Conservation (phyloP, 2,113 vertebrate species). For the Dolichotis patagonum region DNA sequence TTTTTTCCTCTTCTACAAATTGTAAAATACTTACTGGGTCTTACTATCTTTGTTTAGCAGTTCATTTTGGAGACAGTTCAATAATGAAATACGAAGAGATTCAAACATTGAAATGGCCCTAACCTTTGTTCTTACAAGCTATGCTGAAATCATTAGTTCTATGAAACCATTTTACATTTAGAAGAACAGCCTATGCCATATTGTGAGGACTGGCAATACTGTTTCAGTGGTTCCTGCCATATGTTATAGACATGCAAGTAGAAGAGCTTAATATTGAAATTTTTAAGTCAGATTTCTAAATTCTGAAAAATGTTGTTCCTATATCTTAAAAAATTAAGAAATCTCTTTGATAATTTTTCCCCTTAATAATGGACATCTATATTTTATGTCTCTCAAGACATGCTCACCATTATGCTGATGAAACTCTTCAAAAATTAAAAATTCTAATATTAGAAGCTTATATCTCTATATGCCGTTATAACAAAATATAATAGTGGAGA, state of each 20-base stretch:
- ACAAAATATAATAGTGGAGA: background rate
- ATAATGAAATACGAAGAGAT: background rate
- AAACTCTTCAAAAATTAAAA: background rate
- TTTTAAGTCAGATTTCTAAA: background rate
- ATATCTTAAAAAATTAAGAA: background rate
- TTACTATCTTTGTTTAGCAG: background rate
- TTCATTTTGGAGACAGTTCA: background rate
- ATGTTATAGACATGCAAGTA: background rate
- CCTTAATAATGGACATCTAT: background rate
- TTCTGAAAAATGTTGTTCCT: background rate
- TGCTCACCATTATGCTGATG: background rate
- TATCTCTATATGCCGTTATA: background rate
- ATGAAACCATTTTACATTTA: background rate
- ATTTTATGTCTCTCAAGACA: background rate
- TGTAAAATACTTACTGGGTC: background rate
- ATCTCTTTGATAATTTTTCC: background rate
- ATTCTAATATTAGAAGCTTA: background rate
- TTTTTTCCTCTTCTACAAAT: background rate
- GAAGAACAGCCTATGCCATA: background rate
- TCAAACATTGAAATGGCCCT: background rate
- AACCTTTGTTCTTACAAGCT: background rate
- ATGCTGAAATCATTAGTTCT: background rate
- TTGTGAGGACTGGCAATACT: background rate
- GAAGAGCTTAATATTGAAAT: background rate
- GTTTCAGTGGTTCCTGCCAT: background rate